Evolutionary conservation across 2,113 vertebrate genomes (phyloP).

Genomic region (Pteronura brasiliensis): DNA sequence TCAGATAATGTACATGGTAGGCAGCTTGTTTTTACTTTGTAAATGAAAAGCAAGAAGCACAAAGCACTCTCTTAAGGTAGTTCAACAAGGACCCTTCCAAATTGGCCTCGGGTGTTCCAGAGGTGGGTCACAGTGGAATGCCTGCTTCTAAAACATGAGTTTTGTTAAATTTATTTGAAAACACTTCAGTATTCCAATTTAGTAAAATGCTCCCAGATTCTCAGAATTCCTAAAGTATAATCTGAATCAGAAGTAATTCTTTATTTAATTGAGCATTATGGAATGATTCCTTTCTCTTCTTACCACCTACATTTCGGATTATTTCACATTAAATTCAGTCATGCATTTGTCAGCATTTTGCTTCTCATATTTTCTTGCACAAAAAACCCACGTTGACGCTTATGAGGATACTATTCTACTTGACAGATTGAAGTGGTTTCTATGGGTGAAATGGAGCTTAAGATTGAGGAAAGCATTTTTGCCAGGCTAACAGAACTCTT

Average conservation of each 20-base stretch:
- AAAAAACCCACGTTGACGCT: neutral
- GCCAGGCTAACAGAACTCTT: neutral
- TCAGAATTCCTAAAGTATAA: neutral
- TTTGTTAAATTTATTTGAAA: slow-evolving; percentile 8
- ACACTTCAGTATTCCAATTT: neutral
- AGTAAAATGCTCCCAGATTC: neutral
- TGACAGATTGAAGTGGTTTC: neutral
- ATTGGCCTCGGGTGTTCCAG: neutral
- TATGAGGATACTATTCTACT: neutral
- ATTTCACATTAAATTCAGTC: neutral
- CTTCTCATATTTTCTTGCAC: neutral
- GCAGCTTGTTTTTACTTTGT: neutral
- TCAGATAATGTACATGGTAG: neutral
- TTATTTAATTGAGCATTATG: neutral
- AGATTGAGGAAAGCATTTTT: neutral
- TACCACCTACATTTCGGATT: neutral
- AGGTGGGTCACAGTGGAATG: neutral
- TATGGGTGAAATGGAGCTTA: neutral
- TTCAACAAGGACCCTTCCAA: neutral
- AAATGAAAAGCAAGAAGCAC: neutral
- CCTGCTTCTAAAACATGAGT: neutral
- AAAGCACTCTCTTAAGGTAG: neutral
- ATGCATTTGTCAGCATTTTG: neutral
- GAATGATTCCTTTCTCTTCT: neutral
- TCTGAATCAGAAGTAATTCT: neutral